Base-by-base conservation (phyloP, 53 echinoderm and acorn worm species). In the Antedon mediterranea region DNA sequence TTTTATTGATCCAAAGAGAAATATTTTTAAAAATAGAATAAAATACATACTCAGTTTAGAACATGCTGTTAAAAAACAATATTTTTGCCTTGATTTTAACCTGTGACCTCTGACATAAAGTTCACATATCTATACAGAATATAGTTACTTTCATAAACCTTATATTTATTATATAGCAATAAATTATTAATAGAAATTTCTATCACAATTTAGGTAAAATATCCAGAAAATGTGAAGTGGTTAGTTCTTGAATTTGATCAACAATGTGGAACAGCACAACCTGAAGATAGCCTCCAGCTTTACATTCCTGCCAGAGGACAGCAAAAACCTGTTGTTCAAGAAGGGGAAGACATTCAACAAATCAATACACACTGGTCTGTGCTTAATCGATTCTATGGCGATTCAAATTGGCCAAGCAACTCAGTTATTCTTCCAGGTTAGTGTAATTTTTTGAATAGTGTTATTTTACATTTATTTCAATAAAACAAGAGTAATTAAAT, bases 191-290 rank as follows among this genome's bases (percentile, higher is more conserved):
- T 6, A 37, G 4, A 37, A 4, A 37, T 37, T 37, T n/a, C n/a
- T n/a, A n/a, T n/a, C n/a, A n/a, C n/a, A n/a, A n/a, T 34, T 0
- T 30, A 95, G 95, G 95, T 89, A 34, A 79, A 70, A 32, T 95
- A 91, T 77, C 95, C 95, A 31, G 87, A 89, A 7, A 76, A 79
- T 77, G 95, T 95, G 28, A 87, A 95, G 79, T 95, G 95, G 95
- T 89, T 95, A 88, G 72, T 86, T 11, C 89, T 95, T 0, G 91
- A 95, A 81, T 95, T 95, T 91, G 95, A 91, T 78, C 85, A 87
- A 30, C 86, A 90, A 84, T 95, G 95, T 78, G 95, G 95, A 26
- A 95, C 91, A 2, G 89, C 91, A 18, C 95, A 95, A 76, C 95
- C 85, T 43, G 95, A 95, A 83, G 95, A 95, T 73, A 88, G 91